Evolutionary conservation across 2,888 invertebrate genomes (phyloP).

Genomic region (Drosophila mulleri): DNA sequence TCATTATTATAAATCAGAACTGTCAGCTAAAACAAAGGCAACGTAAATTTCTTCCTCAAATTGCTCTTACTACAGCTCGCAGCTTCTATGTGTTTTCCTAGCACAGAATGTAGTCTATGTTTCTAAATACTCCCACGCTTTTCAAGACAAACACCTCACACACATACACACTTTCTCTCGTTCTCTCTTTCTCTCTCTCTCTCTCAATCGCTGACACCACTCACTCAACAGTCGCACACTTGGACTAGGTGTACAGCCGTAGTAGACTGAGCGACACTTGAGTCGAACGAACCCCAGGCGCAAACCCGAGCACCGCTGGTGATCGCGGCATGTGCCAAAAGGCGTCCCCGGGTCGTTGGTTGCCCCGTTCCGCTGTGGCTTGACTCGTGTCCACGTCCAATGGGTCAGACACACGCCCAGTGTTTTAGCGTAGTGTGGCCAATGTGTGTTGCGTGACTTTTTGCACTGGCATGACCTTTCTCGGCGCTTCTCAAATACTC

Average conservation of each 20-base stretch:
- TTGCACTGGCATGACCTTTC: conserved; percentile 44
- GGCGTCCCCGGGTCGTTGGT: conserved; percentile 42
- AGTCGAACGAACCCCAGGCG: conserved; percentile 68
- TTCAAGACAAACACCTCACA: conserved; percentile 13
- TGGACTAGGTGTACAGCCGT: conserved; percentile 2
- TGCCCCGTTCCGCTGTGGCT: conserved; percentile 29
- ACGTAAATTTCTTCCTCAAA: neutral
- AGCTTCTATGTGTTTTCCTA: neutral
- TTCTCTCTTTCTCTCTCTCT: neutral
- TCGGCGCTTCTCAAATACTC: conserved; percentile 28
- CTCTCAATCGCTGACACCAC: neutral
- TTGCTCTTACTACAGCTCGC: neutral
- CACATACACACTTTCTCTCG: neutral
- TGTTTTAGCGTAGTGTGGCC: conserved; percentile 27
- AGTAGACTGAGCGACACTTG: conserved; percentile 52
- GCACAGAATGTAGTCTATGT: neutral
- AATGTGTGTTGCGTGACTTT: conserved; percentile 28
- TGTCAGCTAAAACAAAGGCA: neutral
- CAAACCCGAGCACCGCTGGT: conserved; percentile 70
- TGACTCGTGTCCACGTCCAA: conserved; percentile 46
- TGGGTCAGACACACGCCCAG: conserved; percentile 39
- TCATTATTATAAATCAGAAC: too few species aligned
- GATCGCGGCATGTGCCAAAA: conserved; percentile 79
- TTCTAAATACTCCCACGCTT: conserved; percentile 66
- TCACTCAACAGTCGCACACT: conserved; percentile 10